These are phyloP conservation scores for Solenopsis fugax DNA, from an alignment of 1,140 invertebrate species.

Conservation along the genomic window DNA sequence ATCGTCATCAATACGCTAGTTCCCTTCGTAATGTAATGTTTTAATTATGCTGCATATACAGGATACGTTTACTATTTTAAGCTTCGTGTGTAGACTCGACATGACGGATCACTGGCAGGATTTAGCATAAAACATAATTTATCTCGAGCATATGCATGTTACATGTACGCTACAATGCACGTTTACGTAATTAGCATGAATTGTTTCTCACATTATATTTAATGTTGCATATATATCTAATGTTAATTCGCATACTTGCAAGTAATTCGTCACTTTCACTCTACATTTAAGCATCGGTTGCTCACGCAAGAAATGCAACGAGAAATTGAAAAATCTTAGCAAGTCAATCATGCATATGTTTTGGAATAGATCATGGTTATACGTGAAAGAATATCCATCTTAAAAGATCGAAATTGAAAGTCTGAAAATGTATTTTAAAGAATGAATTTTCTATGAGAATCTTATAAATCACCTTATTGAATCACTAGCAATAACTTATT, in stretches of 20 bases:
- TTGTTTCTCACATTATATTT: constrained; percentile 24
- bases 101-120: constrained; percentile 47
- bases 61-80: constrained; percentile 33
- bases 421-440: neutral
- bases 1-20: constrained; percentile 14
- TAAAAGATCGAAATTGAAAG: neutral
- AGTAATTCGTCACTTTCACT: constrained; percentile 25
- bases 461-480: neutral
- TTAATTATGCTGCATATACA: constrained; percentile 43
- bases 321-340: constrained; percentile 12
- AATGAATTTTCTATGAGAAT: neutral
- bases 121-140: constrained; percentile 54
- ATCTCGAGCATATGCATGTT: constrained; percentile 26
- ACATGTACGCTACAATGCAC: constrained; percentile 10
- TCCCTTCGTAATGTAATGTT: constrained; percentile 26
- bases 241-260: constrained; percentile 19
- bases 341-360: neutral
- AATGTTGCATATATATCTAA: neutral
- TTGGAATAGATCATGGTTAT: neutral
- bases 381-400: neutral
- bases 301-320: constrained; percentile 2
- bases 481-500: neutral
- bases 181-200: constrained; percentile 33
- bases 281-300: neutral
- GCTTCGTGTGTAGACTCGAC: constrained; percentile 41